phyloP scores from a whole-genome alignment of 2,113 vertebrate genomes.

The Grallaria varia region DNA sequence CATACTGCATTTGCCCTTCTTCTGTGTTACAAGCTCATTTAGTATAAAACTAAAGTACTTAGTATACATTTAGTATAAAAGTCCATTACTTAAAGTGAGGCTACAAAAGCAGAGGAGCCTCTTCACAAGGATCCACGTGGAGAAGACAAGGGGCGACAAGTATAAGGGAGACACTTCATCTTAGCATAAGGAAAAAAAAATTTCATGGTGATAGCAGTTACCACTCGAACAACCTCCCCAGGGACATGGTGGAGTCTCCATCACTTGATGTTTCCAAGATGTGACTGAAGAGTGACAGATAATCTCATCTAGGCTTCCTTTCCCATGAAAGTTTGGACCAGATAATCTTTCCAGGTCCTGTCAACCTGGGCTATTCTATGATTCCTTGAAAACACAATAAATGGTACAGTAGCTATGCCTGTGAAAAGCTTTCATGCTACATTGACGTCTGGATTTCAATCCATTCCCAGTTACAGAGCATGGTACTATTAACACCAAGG shows the following conservation, averaged over 20 bases:
- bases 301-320: neutral
- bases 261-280: neutral
- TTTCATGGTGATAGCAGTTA: neutral
- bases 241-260: neutral
- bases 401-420: neutral
- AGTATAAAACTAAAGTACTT: neutral
- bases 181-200: neutral
- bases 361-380: neutral
- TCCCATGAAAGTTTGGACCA: neutral
- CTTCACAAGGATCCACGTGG: neutral
- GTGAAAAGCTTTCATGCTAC: neutral
- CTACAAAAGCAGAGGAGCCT: neutral
- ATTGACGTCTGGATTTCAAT: neutral
- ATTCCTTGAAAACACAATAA: neutral
- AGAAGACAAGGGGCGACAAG: neutral
- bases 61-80: neutral
- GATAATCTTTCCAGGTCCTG: accelerated
- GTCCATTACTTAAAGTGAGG: neutral
- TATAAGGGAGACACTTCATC: neutral
- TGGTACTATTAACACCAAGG: neutral
- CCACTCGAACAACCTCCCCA: neutral
- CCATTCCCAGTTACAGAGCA: neutral
- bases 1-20: neutral
- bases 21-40: neutral
- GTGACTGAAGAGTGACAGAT: neutral